A percentile compares a stretch with the other conserved stretches of the same genome.
Evolutionary conservation across 2,113 vertebrate genomes (phyloP).

Genomic region (Phodopus roborovskii): DNA sequence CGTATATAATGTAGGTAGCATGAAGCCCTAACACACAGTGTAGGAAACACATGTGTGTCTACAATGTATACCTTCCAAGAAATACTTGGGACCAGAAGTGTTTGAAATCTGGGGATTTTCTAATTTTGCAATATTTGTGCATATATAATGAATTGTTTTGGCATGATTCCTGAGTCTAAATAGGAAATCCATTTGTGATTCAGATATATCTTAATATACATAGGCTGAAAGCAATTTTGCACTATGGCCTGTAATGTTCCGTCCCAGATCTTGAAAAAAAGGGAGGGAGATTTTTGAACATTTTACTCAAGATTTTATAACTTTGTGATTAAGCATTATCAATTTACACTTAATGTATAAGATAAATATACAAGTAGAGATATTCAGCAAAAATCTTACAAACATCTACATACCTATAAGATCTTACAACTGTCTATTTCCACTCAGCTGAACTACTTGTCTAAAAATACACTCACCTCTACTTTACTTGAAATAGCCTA

Average conservation of each 20-base stretch:
- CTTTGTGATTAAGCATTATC: neutral
- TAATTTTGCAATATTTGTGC: neutral
- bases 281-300: neutral
- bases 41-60: neutral
- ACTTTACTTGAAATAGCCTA: neutral
- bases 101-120: neutral
- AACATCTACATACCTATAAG: neutral
- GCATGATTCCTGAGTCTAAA: neutral
- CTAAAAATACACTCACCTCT: neutral
- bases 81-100: neutral
- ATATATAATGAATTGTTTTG: neutral
- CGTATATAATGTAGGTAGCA: neutral
- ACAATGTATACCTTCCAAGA: neutral
- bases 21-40: neutral
- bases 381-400: neutral
- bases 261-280: neutral
- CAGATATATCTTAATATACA: neutral
- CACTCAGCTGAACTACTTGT: neutral
- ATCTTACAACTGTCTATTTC: neutral
- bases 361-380: neutral
- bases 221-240: neutral
- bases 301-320: neutral
- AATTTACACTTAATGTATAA: neutral
- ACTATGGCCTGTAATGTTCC: neutral
- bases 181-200: neutral